Evolutionary conservation across 2,888 invertebrate species (phyloP).

Genomic region (Neelides folsomi): DNA sequence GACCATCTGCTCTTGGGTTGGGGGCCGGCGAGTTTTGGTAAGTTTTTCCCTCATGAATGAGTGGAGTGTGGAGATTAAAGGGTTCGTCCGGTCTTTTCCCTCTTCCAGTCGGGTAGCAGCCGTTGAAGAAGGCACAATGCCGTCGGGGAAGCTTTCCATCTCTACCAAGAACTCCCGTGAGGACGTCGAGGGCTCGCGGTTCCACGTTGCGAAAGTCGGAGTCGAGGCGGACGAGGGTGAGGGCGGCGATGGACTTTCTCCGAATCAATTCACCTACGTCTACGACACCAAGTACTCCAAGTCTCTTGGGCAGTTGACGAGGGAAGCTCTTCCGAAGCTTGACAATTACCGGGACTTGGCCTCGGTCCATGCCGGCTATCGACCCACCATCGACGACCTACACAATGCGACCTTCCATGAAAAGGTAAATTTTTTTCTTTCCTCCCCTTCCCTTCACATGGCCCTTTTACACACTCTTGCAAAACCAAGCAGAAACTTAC

Average conservation of each 20-base stretch:
- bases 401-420: constrained; percentile 39
- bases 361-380: constrained; percentile 34
- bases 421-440: constrained; percentile 23
- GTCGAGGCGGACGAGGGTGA: constrained; percentile 14
- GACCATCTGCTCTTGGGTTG: no score
- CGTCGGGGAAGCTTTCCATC: constrained; percentile 11
- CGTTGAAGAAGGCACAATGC: constrained; percentile 2
- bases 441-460: no score
- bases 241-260: constrained; percentile 14
- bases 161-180: neutral
- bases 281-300: constrained; percentile 34
- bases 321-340: constrained; percentile 40
- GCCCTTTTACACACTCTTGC: no score
- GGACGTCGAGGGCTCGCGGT: constrained; percentile 24
- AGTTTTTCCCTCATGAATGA: no score
- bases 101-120: neutral
- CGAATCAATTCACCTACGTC: constrained; percentile 32
- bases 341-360: constrained; percentile 40
- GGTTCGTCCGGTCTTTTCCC: neutral
- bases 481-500: no score
- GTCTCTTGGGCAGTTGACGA: constrained; percentile 51
- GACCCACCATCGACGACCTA: constrained; percentile 38
- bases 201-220: constrained; percentile 33
- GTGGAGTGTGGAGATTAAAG: no score
- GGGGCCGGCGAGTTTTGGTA: no score